Conservation (phyloP, 2,113 vertebrate genomes). For the Ceuthmochares aereus region DNA sequence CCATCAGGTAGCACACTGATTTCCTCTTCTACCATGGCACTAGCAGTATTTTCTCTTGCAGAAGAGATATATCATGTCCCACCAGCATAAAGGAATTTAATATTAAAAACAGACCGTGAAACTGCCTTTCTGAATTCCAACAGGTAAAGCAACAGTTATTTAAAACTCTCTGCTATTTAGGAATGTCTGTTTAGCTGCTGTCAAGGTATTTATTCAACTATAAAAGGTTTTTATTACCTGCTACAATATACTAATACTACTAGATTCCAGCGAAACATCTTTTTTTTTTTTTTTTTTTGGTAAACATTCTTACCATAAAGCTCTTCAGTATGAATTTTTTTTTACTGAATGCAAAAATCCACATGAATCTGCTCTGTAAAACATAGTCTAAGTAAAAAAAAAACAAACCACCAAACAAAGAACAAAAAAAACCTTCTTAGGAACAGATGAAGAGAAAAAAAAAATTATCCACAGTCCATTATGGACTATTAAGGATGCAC, state of each 20-base stretch:
- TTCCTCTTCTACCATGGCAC: neutral
- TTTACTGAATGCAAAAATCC: neutral
- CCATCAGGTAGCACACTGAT: neutral
- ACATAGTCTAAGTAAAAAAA: neutral
- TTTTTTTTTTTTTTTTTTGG: neutral
- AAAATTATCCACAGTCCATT: neutral
- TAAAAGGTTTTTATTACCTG: neutral
- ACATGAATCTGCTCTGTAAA: neutral
- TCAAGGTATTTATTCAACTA: neutral
- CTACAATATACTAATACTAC: neutral
- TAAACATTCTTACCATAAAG: neutral
- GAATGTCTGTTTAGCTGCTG: neutral
- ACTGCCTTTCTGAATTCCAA: neutral
- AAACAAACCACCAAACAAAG: neutral
- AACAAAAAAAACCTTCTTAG: neutral
- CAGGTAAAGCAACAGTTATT: neutral
- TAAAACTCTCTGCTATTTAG: neutral
- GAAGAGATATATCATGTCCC: neutral
- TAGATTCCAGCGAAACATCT: neutral
- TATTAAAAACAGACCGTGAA: neutral
- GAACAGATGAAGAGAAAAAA: conserved; percentile 3
- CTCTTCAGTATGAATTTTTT: neutral
- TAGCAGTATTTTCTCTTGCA: neutral
- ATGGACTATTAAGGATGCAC: neutral
- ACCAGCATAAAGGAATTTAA: neutral